These are phyloP conservation scores for Elegia similella DNA, from an alignment of 2,888 invertebrate species.

Conservation along the genomic window DNA sequence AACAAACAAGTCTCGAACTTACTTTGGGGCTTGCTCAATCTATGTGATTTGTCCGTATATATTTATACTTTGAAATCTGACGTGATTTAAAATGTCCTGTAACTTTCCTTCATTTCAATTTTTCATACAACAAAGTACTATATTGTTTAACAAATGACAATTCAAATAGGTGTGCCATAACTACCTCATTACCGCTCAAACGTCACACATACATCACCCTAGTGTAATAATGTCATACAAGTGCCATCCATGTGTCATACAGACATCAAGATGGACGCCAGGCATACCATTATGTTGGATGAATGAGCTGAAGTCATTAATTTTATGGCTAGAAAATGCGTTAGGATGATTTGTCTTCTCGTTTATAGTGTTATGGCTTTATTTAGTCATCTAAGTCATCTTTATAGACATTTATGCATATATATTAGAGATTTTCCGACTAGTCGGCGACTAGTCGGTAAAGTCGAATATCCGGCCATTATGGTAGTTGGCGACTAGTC, in stretches of 20 bases:
- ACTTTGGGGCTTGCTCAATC: no score
- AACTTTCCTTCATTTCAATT: no score
- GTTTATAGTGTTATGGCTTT: background rate
- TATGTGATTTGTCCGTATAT: no score
- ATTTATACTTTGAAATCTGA: no score
- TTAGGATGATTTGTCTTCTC: background rate
- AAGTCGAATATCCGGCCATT: no score
- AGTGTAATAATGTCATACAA: slow-evolving; percentile 1
- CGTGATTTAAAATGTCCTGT: no score
- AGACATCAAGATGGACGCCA: background rate
- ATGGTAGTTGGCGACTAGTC: no score
- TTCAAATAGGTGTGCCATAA: slow-evolving; percentile 1
- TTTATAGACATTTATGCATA: background rate
- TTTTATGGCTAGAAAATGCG: background rate
- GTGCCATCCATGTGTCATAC: background rate
- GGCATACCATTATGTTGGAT: background rate
- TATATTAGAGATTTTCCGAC: no score
- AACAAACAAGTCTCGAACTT: no score
- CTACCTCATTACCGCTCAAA: background rate
- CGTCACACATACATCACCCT: background rate
- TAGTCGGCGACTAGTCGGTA: no score
- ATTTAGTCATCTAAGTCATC: no score
- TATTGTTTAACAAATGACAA: background rate
- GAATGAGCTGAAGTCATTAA: background rate
- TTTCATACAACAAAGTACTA: no score